Base-by-base conservation (phyloP, 1,140 invertebrate genomes). In the Hormaphis cornu region DNA sequence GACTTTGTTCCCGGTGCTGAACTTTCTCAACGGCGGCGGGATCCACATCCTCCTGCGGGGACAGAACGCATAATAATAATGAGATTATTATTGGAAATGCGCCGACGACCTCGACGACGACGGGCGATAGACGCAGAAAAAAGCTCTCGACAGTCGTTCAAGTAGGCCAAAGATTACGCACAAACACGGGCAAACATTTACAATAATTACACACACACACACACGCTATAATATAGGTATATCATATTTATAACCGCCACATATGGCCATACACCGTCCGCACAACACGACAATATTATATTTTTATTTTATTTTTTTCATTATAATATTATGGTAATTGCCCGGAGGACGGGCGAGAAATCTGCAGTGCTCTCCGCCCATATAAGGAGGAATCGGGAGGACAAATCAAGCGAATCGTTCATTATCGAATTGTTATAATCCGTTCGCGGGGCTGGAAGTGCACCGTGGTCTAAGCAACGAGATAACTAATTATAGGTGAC, bases 1-100 rank as follows among this genome's bases (percentile, higher is more conserved):
- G 72, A 94, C 92, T 44, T 89, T 84, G 80, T 92, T 93, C 52
- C 87, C 87, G 77, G 92, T 89, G 73, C 91, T 94, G 70, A 92
- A 81, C 79, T 97, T 97, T 69, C 93, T 85, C 53, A 95, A 82
- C 35, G 89, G 89, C 69, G 86, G 89, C 58, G 91, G 91, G 69
- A 96, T 80, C 93, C 93, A 96, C 86, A 94, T 94, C 78, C 91
- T 87, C 74, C 84, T 87, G 76, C 28, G 10, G n/a, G n/a, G 12
- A 63, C n/a, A 46, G 46, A 63, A 63, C 6, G 1, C 1, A 2
- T n/a, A n/a, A 28, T 52, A 16, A 28, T 10, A 28, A 52, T 18
- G 30, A 33, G 5, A 33, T 6, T 9, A 33, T n/a, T n/a, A 2
- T n/a, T 12, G 16, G n/a, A 42, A 42, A 42, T 12, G 14, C 40